Base-by-base conservation (phyloP, 2,113 vertebrate species). In the Epinephelus cyanopodus region DNA sequence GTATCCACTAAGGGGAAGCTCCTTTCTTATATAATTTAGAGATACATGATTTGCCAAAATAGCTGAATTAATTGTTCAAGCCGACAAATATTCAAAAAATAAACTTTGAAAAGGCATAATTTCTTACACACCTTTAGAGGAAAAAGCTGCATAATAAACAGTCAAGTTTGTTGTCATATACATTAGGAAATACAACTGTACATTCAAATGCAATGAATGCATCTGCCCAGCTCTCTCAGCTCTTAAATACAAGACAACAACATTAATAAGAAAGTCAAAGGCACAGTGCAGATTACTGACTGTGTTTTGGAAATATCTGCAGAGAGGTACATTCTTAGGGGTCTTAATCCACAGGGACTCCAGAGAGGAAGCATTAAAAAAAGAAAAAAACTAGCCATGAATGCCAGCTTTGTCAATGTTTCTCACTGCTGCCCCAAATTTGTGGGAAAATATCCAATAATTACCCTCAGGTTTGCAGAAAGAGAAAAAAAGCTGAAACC, bases 311-410 rank as follows among this genome's bases (percentile, higher is more conserved):
- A 74, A 81, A 66, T 60, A n/a, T 47, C 86, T 72, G 75, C 71
- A 79, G 82, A 60, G 65, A 66, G 67, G 33, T 71, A 83, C 87
- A 92, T 93, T 91, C 87, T 90, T 90, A 57, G 21, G 33, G 53
- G 64, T 83, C 70, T 89, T 85, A 90, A 80, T 73, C 89, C 84
- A 57, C 70, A 48, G 87, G 86, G 81, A 82, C 45, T 29, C 71
- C 64, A 73, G 21, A 69, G 21, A 79, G 82, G 39, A 80, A 80
- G 27, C 29, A 27, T 18, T 27, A n/a, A 64, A 82, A 82, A 79
- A 25, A 67, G 14, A 64, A 81, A 77, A 81, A 87, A 45, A 39
- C 47, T 54, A 19, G 6, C 25, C 23, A 58, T 70, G 83, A 89
- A 84, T 74, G 69, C n/a, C 52, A 78, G 48, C 73, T 82, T 73